phyloP scores from a whole-genome alignment of 23 tunicate genomes.

The Ciona savignyi region DNA sequence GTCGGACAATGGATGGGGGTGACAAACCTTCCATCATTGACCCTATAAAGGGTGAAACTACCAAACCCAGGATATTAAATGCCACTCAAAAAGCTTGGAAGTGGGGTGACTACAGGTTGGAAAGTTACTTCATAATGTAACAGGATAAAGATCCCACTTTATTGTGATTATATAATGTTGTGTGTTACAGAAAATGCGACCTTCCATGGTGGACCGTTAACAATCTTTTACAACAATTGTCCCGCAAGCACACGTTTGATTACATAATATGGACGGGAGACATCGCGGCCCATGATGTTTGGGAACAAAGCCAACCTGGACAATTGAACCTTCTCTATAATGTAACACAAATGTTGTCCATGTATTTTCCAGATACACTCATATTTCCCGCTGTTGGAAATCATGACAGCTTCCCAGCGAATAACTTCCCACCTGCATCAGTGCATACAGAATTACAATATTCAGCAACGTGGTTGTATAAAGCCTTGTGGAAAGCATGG shows the following conservation, averaged over 20 bases:
- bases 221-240: slow-evolving; percentile 26
- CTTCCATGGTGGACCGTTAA: slow-evolving; percentile 52
- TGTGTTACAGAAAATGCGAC: not conserved
- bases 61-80: not conserved
- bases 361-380: slow-evolving; percentile 32
- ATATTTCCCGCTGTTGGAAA: slow-evolving; percentile 57
- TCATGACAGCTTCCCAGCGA: slow-evolving; percentile 62
- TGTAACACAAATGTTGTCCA: slow-evolving; percentile 18
- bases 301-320: slow-evolving; percentile 48
- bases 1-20: slow-evolving; percentile 7
- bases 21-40: slow-evolving; percentile 9
- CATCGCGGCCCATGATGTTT: slow-evolving; percentile 61
- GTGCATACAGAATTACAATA: slow-evolving; percentile 1
- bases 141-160: too few species aligned
- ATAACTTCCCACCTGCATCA: slow-evolving; percentile 43
- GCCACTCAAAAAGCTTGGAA: slow-evolving; percentile 6
- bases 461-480: slow-evolving; percentile 31
- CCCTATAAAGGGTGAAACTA: not conserved
- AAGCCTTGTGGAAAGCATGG: slow-evolving; percentile 40
- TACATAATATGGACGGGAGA: slow-evolving; percentile 70
- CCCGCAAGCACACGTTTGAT: slow-evolving; percentile 12
- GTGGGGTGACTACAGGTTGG: slow-evolving; percentile 82
- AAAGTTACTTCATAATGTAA: too few species aligned
- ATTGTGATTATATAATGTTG: too few species aligned
- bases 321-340: too few species aligned